Evolutionary conservation across 1,140 invertebrate species (phyloP).

Genomic region (Brachystomella parvula): DNA sequence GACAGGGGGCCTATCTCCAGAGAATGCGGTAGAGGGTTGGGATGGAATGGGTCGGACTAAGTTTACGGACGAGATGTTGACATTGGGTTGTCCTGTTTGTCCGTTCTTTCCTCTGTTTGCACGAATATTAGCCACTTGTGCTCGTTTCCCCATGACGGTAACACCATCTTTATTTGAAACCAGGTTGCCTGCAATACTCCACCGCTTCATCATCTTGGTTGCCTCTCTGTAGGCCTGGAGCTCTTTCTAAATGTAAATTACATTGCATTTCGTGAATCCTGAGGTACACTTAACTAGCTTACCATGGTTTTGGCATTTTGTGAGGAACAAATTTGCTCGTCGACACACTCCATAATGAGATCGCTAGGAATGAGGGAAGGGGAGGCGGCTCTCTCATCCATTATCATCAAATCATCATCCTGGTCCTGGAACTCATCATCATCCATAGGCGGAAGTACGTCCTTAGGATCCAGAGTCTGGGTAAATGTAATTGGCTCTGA

Average conservation of each 20-base stretch:
- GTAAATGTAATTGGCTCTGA: no score
- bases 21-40: neutral
- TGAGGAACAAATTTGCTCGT: neutral
- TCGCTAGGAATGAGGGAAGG: neutral
- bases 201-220: neutral
- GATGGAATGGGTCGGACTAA: no score
- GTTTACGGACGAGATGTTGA: no score
- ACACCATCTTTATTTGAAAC: neutral
- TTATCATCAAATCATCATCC: neutral
- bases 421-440: no score
- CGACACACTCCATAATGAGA: slow-evolving; percentile 3
- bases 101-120: neutral
- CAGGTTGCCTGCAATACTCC: neutral
- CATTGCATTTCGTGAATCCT: neutral
- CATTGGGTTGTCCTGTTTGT: no score
- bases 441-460: neutral
- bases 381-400: neutral
- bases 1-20: neutral
- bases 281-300: neutral
- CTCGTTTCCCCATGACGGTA: neutral
- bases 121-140: neutral
- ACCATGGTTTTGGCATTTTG: neutral
- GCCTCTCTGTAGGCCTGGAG: neutral
- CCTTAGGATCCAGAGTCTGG: no score
- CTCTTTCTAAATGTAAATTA: slow-evolving; percentile 2